These are phyloP conservation scores for Biston betularia DNA, from an alignment of 2,888 invertebrate genomes.

Conservation along the genomic window DNA sequence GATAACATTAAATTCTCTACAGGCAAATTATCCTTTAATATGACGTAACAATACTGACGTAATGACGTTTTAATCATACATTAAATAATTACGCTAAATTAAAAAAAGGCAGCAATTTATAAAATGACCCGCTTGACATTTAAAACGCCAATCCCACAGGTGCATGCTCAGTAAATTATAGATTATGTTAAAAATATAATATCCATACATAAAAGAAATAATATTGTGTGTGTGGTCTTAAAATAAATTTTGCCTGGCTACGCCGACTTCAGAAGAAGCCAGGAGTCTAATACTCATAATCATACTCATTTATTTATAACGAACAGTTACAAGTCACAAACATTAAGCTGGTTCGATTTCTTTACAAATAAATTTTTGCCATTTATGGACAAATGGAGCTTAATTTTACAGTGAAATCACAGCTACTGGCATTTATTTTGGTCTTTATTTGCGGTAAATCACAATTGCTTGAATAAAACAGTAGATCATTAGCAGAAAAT, in stretches of 20 bases:
- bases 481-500: too few relatives aligned
- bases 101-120: constrained; percentile 36
- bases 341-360: too few relatives aligned
- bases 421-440: too few relatives aligned
- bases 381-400: too few relatives aligned
- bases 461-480: too few relatives aligned
- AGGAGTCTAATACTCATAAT: too few relatives aligned
- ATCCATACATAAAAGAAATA: background rate
- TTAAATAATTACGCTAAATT: constrained; percentile 11
- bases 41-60: constrained; percentile 24
- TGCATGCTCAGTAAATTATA: constrained; percentile 54
- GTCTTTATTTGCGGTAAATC: too few relatives aligned
- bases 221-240: constrained; percentile 56
- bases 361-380: too few relatives aligned
- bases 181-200: constrained; percentile 41
- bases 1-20: background rate
- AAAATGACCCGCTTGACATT: constrained; percentile 55
- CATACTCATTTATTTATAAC: too few relatives aligned
- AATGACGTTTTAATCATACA: constrained; percentile 19
- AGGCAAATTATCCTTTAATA: constrained; percentile 40
- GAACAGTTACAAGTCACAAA: too few relatives aligned
- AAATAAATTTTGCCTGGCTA: constrained; percentile 28
- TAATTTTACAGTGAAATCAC: too few relatives aligned
- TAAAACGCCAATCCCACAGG: constrained; percentile 53
- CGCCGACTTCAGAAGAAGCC: too few relatives aligned